These are phyloP conservation scores for Cordilura impudica DNA, from an alignment of 2,888 invertebrate species.

Conservation along the genomic window DNA sequence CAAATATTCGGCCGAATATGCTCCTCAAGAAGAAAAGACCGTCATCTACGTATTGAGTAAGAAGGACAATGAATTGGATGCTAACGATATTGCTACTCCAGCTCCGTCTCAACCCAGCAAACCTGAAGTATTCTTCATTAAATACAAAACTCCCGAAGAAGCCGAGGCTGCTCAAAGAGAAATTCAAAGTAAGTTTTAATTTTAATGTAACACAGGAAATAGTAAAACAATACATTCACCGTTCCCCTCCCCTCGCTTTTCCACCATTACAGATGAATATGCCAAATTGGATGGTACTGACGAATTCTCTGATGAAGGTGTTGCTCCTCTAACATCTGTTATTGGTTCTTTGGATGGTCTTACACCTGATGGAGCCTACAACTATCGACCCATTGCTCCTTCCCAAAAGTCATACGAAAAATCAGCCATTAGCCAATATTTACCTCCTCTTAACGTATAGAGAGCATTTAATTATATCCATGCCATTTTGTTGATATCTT, in stretches of 20 bases:
- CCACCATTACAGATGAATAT: slow-evolving; percentile 69
- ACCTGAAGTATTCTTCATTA: slow-evolving; percentile 78
- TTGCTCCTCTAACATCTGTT: slow-evolving; percentile 73
- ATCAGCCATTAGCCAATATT: slow-evolving; percentile 68
- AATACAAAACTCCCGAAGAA: slow-evolving; percentile 77
- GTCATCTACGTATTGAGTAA: slow-evolving; percentile 77
- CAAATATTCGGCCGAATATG: slow-evolving; percentile 74
- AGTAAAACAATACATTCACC: no score
- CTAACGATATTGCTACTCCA: slow-evolving; percentile 73
- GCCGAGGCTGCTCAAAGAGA: slow-evolving; percentile 75
- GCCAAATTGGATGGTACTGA: slow-evolving; percentile 74
- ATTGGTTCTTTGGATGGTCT: slow-evolving; percentile 73
- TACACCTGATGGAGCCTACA: slow-evolving; percentile 73
- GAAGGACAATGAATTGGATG: slow-evolving; percentile 74
- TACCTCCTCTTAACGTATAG: slow-evolving; percentile 67
- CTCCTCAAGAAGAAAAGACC: slow-evolving; percentile 77
- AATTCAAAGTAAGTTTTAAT: slow-evolving; percentile 72
- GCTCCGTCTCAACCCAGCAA: slow-evolving; percentile 76
- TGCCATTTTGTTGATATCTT: slow-evolving; percentile 39
- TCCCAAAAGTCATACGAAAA: slow-evolving; percentile 37
- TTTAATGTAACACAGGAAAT: no score
- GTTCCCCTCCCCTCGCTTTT: no score
- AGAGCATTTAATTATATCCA: slow-evolving; percentile 15
- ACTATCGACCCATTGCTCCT: slow-evolving; percentile 69
- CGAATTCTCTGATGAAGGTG: slow-evolving; percentile 72